Conservation (phyloP, 2,113 vertebrate genomes). For the Setophaga coronata region DNA sequence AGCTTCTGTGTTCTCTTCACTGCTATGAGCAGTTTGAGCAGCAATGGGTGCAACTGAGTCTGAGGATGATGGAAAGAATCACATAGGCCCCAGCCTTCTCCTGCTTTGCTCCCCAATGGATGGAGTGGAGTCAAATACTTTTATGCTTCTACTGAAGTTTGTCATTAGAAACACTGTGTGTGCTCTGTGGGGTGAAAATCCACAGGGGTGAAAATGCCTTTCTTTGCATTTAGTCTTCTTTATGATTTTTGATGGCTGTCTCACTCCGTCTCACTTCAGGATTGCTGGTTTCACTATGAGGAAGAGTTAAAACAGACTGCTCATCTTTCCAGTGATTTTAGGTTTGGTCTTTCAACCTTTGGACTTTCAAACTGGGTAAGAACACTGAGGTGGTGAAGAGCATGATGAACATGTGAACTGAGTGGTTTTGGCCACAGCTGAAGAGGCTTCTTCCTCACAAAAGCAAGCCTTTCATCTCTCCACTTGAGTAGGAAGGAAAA, state of each 20-base stretch:
- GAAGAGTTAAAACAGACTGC: background rate
- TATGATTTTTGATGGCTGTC: background rate
- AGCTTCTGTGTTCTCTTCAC: background rate
- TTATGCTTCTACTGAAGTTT: background rate
- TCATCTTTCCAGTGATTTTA: background rate
- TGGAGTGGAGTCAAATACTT: background rate
- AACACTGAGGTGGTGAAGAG: background rate
- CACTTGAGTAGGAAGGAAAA: background rate
- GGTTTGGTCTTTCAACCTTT: conserved; percentile 3
- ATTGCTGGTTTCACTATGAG: background rate
- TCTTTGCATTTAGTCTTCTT: background rate
- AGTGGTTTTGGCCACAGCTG: background rate
- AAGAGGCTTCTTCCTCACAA: conserved; percentile 18
- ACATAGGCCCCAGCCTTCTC: background rate
- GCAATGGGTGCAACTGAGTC: background rate
- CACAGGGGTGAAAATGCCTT: background rate
- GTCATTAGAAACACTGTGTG: background rate
- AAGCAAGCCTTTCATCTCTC: background rate
- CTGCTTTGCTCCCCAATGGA: background rate
- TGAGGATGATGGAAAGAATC: background rate
- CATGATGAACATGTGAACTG: conserved; percentile 14
- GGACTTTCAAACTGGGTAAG: background rate
- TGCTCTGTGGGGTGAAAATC: background rate
- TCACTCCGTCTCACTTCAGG: background rate
- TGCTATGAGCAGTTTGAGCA: background rate